phyloP scores from a whole-genome alignment of 2,888 invertebrate genomes.

The Drosophila anomelani region DNA sequence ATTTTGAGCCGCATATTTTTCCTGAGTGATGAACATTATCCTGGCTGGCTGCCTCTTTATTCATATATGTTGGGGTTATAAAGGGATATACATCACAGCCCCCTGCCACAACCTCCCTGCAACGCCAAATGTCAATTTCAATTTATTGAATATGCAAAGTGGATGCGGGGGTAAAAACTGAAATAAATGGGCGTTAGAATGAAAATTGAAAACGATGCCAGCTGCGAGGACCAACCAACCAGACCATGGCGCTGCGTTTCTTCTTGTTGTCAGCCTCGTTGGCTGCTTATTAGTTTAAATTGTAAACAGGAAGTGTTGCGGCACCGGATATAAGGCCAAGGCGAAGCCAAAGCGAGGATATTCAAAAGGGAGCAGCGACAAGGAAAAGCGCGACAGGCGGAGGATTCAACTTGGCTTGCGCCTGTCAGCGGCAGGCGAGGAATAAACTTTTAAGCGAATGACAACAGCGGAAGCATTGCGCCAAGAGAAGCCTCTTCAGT shows the following conservation, averaged over 20 bases:
- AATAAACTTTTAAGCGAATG: slow-evolving; percentile 62
- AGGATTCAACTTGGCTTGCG: slow-evolving; percentile 53
- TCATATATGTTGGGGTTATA: slow-evolving; percentile 17
- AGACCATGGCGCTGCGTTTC: slow-evolving; percentile 7
- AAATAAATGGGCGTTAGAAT: slow-evolving; percentile 55
- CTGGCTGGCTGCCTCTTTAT: slow-evolving; percentile 3
- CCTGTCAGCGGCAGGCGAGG: slow-evolving; percentile 62
- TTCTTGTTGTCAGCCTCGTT: slow-evolving; percentile 27
- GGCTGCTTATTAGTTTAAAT: slow-evolving; percentile 74
- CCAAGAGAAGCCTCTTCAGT: slow-evolving; percentile 33
- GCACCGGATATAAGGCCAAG: slow-evolving; percentile 71
- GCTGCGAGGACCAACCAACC: slow-evolving; percentile 13
- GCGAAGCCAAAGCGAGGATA: slow-evolving; percentile 3
- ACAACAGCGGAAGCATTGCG: slow-evolving; percentile 42
- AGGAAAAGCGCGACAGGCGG: slow-evolving; percentile 32
- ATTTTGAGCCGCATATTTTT: background rate
- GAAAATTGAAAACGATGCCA: slow-evolving; percentile 69
- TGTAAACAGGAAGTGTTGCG: slow-evolving; percentile 76
- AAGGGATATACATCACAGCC: slow-evolving; percentile 5
- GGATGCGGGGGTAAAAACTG: slow-evolving; percentile 1
- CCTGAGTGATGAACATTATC: background rate
- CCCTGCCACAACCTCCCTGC: slow-evolving; percentile 2
- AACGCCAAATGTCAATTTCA: slow-evolving; percentile 52
- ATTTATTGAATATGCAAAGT: slow-evolving; percentile 68
- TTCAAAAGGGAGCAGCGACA: slow-evolving; percentile 7